A percentile compares a stretch with the other conserved stretches of the same genome.
phyloP scores from a whole-genome alignment of 2,113 vertebrate species.

The Haplochromis burtoni region DNA sequence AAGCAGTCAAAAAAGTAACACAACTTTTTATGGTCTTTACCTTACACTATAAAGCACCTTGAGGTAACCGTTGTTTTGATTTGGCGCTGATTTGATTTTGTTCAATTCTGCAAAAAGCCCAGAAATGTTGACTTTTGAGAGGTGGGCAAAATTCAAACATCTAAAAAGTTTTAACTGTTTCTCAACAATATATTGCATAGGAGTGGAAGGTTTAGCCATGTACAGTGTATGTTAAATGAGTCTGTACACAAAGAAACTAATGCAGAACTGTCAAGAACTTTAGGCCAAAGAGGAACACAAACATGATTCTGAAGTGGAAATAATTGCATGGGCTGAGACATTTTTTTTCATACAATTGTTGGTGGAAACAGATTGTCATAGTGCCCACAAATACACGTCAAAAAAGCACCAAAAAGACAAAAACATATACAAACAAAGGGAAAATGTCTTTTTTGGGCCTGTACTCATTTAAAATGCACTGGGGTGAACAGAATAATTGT shows the following conservation, averaged over 20 bases:
- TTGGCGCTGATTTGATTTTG: neutral
- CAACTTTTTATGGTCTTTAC: neutral
- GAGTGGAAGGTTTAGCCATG: neutral
- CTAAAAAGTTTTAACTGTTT: neutral
- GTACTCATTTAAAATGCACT: neutral
- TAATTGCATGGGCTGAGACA: neutral
- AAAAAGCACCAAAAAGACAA: neutral
- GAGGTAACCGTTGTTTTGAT: neutral
- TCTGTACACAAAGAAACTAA: neutral
- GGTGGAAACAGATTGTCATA: neutral
- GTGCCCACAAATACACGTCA: neutral
- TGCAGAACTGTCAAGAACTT: neutral
- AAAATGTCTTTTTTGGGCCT: neutral
- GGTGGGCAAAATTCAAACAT: neutral
- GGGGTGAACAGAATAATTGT: neutral
- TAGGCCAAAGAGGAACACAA: neutral
- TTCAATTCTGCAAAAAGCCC: neutral
- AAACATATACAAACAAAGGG: neutral
- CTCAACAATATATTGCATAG: neutral
- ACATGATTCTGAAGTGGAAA: neutral
- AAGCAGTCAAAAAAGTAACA: neutral
- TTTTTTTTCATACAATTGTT: neutral
- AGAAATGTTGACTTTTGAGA: neutral
- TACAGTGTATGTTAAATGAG: neutral
- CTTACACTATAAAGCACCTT: neutral